A percentile compares a stretch with the other conserved stretches of the same genome.
Conservation (phyloP, 1,140 invertebrate genomes). For the Medauroidea extradentata region DNA sequence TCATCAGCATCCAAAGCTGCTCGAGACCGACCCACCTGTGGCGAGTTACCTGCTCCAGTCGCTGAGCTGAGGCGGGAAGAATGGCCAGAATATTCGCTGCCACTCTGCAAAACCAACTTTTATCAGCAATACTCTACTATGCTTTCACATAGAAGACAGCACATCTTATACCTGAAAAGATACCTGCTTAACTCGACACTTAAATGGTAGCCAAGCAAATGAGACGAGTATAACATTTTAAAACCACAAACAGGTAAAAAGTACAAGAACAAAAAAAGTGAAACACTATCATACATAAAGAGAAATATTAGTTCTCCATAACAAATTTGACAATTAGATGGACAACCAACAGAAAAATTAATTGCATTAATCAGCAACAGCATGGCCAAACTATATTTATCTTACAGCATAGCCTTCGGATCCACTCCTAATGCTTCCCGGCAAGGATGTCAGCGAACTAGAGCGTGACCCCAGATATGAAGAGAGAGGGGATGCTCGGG, state of each 20-base stretch:
- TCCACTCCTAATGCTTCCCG: constrained; percentile 40
- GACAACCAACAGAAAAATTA: neutral
- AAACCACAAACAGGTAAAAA: too few species aligned
- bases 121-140: too few species aligned
- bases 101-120: constrained; percentile 57
- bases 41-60: constrained; percentile 21
- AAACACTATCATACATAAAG: too few species aligned
- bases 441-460: constrained; percentile 18
- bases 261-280: too few species aligned
- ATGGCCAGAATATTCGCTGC: constrained; percentile 61
- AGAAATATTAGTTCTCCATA: neutral
- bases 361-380: neutral
- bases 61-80: constrained; percentile 54
- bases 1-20: constrained; percentile 49
- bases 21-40: constrained; percentile 30
- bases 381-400: too few species aligned
- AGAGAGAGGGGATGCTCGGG: constrained; percentile 6
- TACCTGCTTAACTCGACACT: too few species aligned
- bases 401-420: constrained; percentile 70
- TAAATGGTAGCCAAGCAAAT: too few species aligned
- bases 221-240: too few species aligned
- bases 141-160: too few species aligned
- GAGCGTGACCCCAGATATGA: constrained; percentile 15
- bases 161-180: too few species aligned
- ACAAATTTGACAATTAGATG: too few species aligned